These are phyloP conservation scores for Octodon degus DNA, from an alignment of 2,113 vertebrate genomes.

Conservation along the genomic window DNA sequence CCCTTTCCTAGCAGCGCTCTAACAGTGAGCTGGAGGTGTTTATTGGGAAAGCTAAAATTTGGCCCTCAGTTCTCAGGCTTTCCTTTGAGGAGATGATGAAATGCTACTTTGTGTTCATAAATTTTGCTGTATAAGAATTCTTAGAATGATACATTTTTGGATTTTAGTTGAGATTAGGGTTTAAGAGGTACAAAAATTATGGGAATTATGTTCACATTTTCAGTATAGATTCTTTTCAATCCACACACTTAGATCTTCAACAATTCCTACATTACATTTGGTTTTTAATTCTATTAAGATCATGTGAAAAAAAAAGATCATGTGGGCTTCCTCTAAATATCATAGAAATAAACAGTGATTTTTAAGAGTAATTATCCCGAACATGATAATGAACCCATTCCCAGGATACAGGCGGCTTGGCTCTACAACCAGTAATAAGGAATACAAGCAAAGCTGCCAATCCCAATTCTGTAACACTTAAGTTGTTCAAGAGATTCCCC, in stretches of 20 bases:
- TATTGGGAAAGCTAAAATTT: conserved; percentile 34
- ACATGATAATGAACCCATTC: not conserved
- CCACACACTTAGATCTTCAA: not conserved
- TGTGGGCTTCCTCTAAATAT: conserved; percentile 4
- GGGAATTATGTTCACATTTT: conserved; percentile 30
- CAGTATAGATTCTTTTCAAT: conserved; percentile 38
- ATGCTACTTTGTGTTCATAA: conserved; percentile 55
- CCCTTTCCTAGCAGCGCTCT: not conserved
- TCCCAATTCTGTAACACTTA: not conserved
- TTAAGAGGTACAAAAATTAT: conserved; percentile 57
- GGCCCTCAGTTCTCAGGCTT: conserved; percentile 3
- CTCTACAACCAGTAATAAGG: conserved; percentile 41
- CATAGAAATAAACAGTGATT: conserved; percentile 49
- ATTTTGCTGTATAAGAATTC: conserved; percentile 49
- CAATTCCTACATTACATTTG: conserved; percentile 7
- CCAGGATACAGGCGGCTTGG: not conserved
- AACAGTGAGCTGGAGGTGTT: not conserved
- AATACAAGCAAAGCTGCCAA: not conserved
- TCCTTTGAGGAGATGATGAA: conserved; percentile 28
- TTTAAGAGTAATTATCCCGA: conserved; percentile 51
- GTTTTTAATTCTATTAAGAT: conserved; percentile 54
- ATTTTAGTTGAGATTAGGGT: conserved; percentile 67
- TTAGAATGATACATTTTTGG: conserved; percentile 55
- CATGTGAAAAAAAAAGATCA: not conserved
- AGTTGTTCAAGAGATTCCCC: not conserved